Evolutionary conservation across 1,140 invertebrate species (phyloP), one percentile per base, ranked within the genome.

Genomic region (Hesperophylax magnus): DNA sequence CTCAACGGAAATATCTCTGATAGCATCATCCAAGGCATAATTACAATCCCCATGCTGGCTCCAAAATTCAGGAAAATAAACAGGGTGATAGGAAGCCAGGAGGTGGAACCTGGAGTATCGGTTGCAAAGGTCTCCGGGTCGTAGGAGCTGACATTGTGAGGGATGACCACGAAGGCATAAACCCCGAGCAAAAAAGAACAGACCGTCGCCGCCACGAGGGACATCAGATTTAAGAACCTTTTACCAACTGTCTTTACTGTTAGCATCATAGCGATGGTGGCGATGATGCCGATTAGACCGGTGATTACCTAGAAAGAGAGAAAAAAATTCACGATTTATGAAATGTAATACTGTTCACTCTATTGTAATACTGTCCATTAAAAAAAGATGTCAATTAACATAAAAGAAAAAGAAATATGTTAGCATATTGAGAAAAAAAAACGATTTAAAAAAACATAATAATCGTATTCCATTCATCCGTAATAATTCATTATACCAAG

Each of bases 191-290:
- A 77, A 54, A 83, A 80, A 3, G 81, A 85, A 22, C 71, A 82
- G 60, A 86, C 74, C 0, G 85, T 71, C 53, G 86, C 86, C 0
- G 61, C 39, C 0, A 83, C 74, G 58, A 88, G 85, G n/a, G 91
- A 88, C 8, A 84, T 69, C 5, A 88, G 81, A 3, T 84, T 86
- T n/a, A 89, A 75, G 1, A 84, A n/a, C 34, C 90, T 81, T 78
- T 90, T 87, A 52, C 91, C 89, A 27, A 88, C 82, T 84, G 91
- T 85, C 84, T 93, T 92, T 77, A 93, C 92, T 20, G 93, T 86
- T 9, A 91, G 81, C 34, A 90, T 85, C 7, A 86, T 82, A 0
- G 88, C 11, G 0, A 89, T 65, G 9, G 85, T 85, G 0, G 85
- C 86, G 11, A 87, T 1, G 15, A 90, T 84, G 20, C 87, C 87